Conservation (phyloP, 2,888 invertebrate genomes). For the Polietes domitor region DNA sequence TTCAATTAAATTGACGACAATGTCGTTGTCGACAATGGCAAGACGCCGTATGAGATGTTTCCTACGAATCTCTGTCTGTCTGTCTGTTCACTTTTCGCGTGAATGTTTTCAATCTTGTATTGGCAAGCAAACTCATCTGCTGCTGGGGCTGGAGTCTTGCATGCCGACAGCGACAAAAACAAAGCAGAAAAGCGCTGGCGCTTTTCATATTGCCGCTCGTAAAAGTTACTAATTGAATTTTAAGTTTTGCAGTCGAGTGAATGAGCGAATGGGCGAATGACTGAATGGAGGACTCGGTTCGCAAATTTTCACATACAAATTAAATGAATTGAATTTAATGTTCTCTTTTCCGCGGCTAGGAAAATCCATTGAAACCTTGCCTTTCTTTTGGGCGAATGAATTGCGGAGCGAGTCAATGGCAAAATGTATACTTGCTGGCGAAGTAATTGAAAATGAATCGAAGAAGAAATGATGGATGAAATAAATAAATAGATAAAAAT, state of each 20-base stretch:
- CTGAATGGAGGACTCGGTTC: background rate
- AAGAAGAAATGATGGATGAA: too few species aligned
- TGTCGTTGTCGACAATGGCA: background rate
- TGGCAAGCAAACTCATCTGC: background rate
- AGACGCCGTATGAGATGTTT: background rate
- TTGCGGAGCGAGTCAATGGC: too few species aligned
- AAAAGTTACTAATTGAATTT: slow-evolving; percentile 23
- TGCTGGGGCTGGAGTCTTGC: background rate
- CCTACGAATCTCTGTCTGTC: background rate
- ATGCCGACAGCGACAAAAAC: background rate
- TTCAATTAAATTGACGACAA: slow-evolving; percentile 36
- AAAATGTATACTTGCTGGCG: too few species aligned
- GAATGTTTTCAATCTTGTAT: background rate
- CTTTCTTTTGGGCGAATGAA: background rate
- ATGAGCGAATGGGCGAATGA: background rate
- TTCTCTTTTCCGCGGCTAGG: background rate
- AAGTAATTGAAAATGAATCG: too few species aligned
- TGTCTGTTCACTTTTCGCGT: background rate
- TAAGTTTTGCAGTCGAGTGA: background rate
- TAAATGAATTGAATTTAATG: background rate
- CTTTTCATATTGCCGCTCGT: background rate
- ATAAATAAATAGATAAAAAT: too few species aligned
- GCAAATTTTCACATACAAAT: too few species aligned
- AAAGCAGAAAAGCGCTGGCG: background rate
- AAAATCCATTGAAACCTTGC: background rate